Conservation (phyloP, 2,888 invertebrate genomes). For the Sericinus montela region DNA sequence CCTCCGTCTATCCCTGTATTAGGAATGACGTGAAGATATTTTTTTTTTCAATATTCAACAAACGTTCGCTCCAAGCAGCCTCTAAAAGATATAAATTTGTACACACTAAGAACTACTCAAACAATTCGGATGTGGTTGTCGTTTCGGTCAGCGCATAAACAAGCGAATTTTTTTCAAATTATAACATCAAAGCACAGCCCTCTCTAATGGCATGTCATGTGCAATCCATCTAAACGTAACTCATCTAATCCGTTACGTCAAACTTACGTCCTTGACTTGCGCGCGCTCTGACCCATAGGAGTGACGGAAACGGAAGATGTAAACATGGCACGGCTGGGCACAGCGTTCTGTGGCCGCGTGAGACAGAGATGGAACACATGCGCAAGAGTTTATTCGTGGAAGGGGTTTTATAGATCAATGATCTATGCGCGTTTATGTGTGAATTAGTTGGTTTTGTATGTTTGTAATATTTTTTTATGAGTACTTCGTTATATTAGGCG, state of each 20-base stretch:
- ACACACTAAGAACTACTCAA: too few relatives aligned
- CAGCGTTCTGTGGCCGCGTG: neutral
- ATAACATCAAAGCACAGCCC: slow-evolving; percentile 3
- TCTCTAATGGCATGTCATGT: neutral
- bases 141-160: too few relatives aligned
- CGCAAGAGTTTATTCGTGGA: slow-evolving; percentile 8
- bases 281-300: neutral
- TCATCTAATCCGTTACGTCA: neutral
- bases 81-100: too few relatives aligned
- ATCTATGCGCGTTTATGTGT: slow-evolving; percentile 2
- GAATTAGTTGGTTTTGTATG: neutral
- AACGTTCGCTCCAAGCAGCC: too few relatives aligned
- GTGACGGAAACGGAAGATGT: slow-evolving; percentile 9
- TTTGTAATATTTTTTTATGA: neutral
- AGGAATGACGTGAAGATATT: too few relatives aligned
- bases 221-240: neutral
- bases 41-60: too few relatives aligned
- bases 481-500: too few relatives aligned
- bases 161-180: too few relatives aligned
- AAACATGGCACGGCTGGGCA: neutral
- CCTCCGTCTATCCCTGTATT: too few relatives aligned
- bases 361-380: slow-evolving; percentile 5
- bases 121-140: too few relatives aligned
- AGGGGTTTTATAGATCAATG: slow-evolving; percentile 9
- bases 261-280: slow-evolving; percentile 2